phyloP scores from a whole-genome alignment of 2,888 invertebrate genomes.

The Thereva nobilitata region DNA sequence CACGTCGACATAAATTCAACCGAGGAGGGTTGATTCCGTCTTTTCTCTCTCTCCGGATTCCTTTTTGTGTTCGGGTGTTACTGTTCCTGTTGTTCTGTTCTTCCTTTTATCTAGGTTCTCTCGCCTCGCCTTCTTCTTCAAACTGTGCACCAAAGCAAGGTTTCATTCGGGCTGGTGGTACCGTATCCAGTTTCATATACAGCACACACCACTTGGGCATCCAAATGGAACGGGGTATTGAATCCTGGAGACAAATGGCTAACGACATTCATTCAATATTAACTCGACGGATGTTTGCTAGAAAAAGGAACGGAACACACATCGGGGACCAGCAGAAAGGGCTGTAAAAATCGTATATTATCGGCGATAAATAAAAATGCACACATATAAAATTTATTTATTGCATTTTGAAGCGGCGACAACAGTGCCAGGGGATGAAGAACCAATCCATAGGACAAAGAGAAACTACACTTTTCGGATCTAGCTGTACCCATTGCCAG shows the following conservation, averaged over 20 bases:
- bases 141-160: no score
- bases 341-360: slow-evolving; percentile 41
- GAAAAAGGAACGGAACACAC: slow-evolving; percentile 3
- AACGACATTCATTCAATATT: slow-evolving; percentile 38
- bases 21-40: slow-evolving; percentile 29
- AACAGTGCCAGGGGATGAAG: slow-evolving; percentile 27
- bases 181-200: no score
- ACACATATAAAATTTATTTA: slow-evolving; percentile 41
- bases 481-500: neutral
- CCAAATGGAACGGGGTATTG: slow-evolving; percentile 35
- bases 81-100: slow-evolving; percentile 9
- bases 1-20: slow-evolving; percentile 38
- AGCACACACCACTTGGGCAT: neutral
- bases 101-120: slow-evolving; percentile 6
- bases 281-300: slow-evolving; percentile 23
- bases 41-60: slow-evolving; percentile 15
- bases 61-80: slow-evolving; percentile 18
- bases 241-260: slow-evolving; percentile 39
- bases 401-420: slow-evolving; percentile 36
- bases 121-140: neutral
- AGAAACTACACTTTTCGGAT: no score
- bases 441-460: neutral
- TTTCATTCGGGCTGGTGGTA: no score
- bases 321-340: slow-evolving; percentile 20
- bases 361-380: slow-evolving; percentile 41